phyloP scores from a whole-genome alignment of 1,140 invertebrate species.

The Cherax quadricarinatus region DNA sequence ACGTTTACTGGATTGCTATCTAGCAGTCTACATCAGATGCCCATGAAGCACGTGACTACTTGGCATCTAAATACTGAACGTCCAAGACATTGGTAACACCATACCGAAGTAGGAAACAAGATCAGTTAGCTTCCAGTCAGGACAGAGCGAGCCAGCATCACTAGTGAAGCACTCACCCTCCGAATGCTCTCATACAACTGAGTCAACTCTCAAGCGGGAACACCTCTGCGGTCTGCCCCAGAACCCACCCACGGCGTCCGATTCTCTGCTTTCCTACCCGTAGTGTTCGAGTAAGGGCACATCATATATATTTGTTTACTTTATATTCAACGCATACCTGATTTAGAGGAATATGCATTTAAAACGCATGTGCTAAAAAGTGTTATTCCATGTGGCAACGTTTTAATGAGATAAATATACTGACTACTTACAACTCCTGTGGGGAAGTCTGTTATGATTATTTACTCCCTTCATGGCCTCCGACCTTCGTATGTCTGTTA shows the following conservation, averaged over 20 bases:
- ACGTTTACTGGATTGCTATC: neutral
- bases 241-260: constrained; percentile 21
- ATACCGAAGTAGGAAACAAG: neutral
- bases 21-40: neutral
- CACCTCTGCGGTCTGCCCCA: neutral
- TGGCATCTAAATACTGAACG: neutral
- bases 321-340: too few species aligned
- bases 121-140: neutral
- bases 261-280: neutral
- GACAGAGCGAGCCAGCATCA: neutral
- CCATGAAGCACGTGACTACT: neutral
- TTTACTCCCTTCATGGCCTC: constrained; percentile 33
- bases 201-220: constrained; percentile 1
- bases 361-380: too few species aligned
- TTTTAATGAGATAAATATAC: too few species aligned
- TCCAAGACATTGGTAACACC: neutral
- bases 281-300: neutral
- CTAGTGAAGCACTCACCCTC: neutral
- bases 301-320: too few species aligned
- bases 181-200: constrained; percentile 32
- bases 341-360: too few species aligned
- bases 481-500: constrained; percentile 7
- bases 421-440: constrained; percentile 35
- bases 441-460: constrained; percentile 52
- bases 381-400: too few species aligned